A percentile compares a stretch with the other conserved stretches of the same genome.
Evolutionary conservation across 2,797 vertebrate species (phyloP).

Genomic region (Pseudopleuronectes americanus): DNA sequence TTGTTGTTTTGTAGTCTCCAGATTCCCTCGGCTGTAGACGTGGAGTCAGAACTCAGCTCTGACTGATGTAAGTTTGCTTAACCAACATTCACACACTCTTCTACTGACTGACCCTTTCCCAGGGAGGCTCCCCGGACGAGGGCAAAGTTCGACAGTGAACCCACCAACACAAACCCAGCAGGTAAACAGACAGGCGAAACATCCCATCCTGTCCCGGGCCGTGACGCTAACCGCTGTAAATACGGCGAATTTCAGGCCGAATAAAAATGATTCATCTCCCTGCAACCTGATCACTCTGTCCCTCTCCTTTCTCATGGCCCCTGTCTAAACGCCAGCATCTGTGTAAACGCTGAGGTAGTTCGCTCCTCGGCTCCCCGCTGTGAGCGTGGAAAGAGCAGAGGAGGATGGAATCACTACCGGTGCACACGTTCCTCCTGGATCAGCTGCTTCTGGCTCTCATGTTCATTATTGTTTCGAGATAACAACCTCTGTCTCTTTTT

Average conservation of each 20-base stretch:
- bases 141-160: constrained; percentile 35
- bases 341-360: constrained; percentile 75
- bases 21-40: constrained; percentile 23
- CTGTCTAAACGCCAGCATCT: constrained; percentile 74
- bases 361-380: constrained; percentile 56
- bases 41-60: constrained; percentile 23
- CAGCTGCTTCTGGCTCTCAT: constrained; percentile 35
- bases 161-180: constrained; percentile 50
- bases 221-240: constrained; percentile 35
- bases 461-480: constrained; percentile 11
- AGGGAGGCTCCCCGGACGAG: constrained; percentile 23
- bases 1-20: neutral
- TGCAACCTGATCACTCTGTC: constrained; percentile 59
- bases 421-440: constrained; percentile 27
- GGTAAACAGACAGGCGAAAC: constrained; percentile 33
- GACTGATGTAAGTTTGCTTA: constrained; percentile 61
- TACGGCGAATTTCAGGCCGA: constrained; percentile 12
- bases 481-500: neutral
- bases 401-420: constrained; percentile 37
- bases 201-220: constrained; percentile 10
- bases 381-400: constrained; percentile 32
- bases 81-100: constrained; percentile 52
- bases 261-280: constrained; percentile 36
- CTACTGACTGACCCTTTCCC: constrained; percentile 35
- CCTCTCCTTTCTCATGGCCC: constrained; percentile 66